Evolutionary conservation across 2,888 invertebrate species (phyloP).

Genomic region (Rhimphoctona megacephalus): DNA sequence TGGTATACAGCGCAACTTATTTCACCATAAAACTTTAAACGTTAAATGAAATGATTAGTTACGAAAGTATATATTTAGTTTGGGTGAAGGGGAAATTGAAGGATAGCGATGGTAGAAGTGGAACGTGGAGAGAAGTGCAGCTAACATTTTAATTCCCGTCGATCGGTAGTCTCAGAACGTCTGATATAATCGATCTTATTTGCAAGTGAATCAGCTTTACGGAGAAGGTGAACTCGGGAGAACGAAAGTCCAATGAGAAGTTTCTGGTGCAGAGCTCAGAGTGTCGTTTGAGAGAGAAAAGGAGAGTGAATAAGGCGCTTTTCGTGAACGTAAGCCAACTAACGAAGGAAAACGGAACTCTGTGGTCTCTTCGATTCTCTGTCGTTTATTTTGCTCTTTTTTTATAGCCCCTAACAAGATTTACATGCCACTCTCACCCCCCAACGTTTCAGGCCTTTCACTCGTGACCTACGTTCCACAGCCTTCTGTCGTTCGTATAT

Average conservation of each 20-base stretch:
- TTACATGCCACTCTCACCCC: slow-evolving; percentile 67
- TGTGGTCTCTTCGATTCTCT: slow-evolving; percentile 58
- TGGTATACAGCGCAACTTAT: not conserved
- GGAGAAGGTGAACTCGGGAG: slow-evolving; percentile 50
- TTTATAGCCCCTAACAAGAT: slow-evolving; percentile 64
- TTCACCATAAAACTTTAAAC: slow-evolving; percentile 7
- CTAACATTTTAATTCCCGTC: slow-evolving; percentile 75
- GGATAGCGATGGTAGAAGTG: slow-evolving; percentile 33
- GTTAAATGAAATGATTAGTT: slow-evolving; percentile 21
- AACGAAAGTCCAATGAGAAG: slow-evolving; percentile 39
- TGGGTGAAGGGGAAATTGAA: slow-evolving; percentile 20
- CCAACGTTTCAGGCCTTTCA: slow-evolving; percentile 11
- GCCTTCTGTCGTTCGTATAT: not conserved
- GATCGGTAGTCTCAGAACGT: slow-evolving; percentile 76
- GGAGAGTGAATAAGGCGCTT: slow-evolving; percentile 71
- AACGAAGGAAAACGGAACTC: slow-evolving; percentile 71
- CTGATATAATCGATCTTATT: slow-evolving; percentile 81
- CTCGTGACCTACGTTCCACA: slow-evolving; percentile 24
- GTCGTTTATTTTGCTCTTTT: slow-evolving; percentile 47
- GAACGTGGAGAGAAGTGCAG: slow-evolving; percentile 45
- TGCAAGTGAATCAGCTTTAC: slow-evolving; percentile 77
- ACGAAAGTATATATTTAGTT: slow-evolving; percentile 7
- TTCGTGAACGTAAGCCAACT: slow-evolving; percentile 68
- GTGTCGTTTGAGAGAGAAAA: slow-evolving; percentile 66
- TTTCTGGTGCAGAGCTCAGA: slow-evolving; percentile 46